A percentile compares a stretch with the other conserved stretches of the same genome.
phyloP scores from a whole-genome alignment of 2,113 vertebrate genomes.

The Salvelinus sp. region DNA sequence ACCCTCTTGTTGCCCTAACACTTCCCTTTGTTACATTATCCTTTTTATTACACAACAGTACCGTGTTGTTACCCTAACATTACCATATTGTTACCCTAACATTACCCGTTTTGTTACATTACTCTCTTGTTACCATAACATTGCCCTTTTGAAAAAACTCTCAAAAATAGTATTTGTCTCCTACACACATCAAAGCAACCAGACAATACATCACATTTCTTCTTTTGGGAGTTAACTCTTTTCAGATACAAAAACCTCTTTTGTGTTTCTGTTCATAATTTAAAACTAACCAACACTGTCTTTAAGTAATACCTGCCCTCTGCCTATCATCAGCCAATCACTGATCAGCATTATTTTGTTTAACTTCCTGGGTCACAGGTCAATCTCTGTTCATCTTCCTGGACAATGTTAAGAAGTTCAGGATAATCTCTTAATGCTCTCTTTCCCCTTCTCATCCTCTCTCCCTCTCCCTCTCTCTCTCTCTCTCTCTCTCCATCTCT shows the following conservation, averaged over 20 bases:
- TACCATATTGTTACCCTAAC: no score
- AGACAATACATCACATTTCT: not conserved
- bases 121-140: no score
- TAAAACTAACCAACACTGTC: not conserved
- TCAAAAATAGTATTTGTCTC: not conserved
- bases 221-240: not conserved
- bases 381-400: not conserved
- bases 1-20: no score
- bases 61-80: no score
- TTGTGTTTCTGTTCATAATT: not conserved
- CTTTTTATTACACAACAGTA: no score
- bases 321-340: not conserved
- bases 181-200: not conserved
- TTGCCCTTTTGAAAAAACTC: conserved; percentile 51
- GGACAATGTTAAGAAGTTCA: no score
- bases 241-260: not conserved
- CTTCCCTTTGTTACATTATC: no score
- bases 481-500: no score
- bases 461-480: no score
- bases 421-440: no score
- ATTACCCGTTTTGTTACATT: no score
- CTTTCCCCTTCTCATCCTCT: no score
- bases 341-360: not conserved
- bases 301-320: not conserved
- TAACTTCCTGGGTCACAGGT: not conserved